Evolutionary conservation across 1,140 invertebrate species (phyloP).

Genomic region (Plectrocnemia conspersa): DNA sequence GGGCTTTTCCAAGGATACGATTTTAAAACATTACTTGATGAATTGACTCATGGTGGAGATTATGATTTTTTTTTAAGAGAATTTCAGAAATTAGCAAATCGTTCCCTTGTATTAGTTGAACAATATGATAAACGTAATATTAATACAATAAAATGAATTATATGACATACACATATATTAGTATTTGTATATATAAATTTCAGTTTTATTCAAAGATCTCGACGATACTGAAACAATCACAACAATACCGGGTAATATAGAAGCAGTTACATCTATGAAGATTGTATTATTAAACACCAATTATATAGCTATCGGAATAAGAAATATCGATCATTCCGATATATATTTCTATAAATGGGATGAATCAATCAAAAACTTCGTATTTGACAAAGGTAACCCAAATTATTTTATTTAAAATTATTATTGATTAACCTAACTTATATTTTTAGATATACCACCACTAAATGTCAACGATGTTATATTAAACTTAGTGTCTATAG

Average conservation of each 20-base stretch:
- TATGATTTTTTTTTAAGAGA: too few species aligned
- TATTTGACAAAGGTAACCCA: conserved; percentile 5
- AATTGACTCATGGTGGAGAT: too few species aligned
- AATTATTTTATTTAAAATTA: background rate
- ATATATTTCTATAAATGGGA: conserved; percentile 16
- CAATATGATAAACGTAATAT: too few species aligned
- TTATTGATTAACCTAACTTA: background rate
- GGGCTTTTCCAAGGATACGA: conserved; percentile 4
- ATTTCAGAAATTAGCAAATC: too few species aligned
- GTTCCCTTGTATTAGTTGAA: too few species aligned
- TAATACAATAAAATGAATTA: too few species aligned
- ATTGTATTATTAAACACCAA: background rate
- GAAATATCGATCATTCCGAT: conserved; percentile 8
- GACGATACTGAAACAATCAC: too few species aligned
- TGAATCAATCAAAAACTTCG: background rate
- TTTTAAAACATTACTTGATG: too few species aligned
- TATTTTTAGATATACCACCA: conserved; percentile 12
- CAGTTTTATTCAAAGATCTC: too few species aligned
- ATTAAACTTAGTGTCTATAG: conserved; percentile 8
- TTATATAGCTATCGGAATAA: conserved; percentile 3
- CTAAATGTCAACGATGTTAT: conserved; percentile 3
- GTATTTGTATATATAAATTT: too few species aligned
- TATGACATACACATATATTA: too few species aligned
- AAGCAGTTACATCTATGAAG: background rate
- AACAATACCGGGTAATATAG: too few species aligned